These are phyloP conservation scores for Seladonia tumulorum DNA, from an alignment of 2,888 invertebrate species.

Conservation along the genomic window DNA sequence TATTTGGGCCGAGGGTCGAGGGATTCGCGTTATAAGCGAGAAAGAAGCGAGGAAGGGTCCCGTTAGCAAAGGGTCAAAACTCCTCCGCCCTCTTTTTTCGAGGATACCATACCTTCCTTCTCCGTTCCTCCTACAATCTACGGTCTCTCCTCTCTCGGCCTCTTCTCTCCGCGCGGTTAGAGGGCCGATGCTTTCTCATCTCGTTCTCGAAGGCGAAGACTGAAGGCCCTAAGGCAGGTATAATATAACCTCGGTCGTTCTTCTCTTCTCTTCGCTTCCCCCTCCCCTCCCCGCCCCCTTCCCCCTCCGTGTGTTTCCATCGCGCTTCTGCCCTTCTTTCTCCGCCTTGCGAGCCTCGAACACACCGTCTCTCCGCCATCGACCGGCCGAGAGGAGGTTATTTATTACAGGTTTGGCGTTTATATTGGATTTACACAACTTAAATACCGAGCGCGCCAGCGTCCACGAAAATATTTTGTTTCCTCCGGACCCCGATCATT, in stretches of 20 bases:
- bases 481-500: conserved; percentile 28
- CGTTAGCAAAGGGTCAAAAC: conserved; percentile 83
- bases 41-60: conserved; percentile 82
- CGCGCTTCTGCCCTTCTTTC: conserved; percentile 47
- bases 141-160: conserved; percentile 32
- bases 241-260: conserved; percentile 76
- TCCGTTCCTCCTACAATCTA: conserved; percentile 62
- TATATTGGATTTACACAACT: conserved; percentile 84
- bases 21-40: conserved; percentile 81
- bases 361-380: neutral
- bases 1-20: conserved; percentile 78
- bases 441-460: conserved; percentile 80
- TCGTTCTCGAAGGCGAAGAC: conserved; percentile 80
- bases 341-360: conserved; percentile 15
- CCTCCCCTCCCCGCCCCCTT: conserved; percentile 13
- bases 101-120: conserved; percentile 63
- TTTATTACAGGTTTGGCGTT: conserved; percentile 83
- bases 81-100: conserved; percentile 75
- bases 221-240: conserved; percentile 79
- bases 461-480: conserved; percentile 82
- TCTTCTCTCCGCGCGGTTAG: conserved; percentile 46
- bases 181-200: conserved; percentile 78
- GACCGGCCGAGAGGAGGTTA: conserved; percentile 79
- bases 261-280: conserved; percentile 29
- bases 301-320: conserved; percentile 22